A percentile compares a stretch with the other conserved stretches of the same genome.
phyloP scores from a whole-genome alignment of 2,113 vertebrate genomes.

The Oryzias javanicus region DNA sequence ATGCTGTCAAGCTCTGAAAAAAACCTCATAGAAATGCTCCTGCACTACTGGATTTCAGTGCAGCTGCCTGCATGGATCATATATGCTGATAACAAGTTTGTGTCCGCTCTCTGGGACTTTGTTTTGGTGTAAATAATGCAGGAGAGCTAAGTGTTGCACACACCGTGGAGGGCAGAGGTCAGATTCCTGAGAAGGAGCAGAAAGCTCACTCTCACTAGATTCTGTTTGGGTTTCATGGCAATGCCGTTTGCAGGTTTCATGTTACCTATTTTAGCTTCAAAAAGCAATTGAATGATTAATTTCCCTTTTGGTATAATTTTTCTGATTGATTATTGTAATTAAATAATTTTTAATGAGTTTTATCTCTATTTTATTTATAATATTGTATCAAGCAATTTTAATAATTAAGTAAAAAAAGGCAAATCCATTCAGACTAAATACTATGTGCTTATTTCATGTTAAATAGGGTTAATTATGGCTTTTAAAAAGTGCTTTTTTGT shows the following conservation, averaged over 20 bases:
- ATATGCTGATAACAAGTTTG: background rate
- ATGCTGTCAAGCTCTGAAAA: slow-evolving; percentile 16
- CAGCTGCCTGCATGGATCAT: slow-evolving; percentile 30
- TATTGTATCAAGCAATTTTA: too few species aligned
- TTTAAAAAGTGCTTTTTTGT: slow-evolving; percentile 33
- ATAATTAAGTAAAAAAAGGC: too few species aligned
- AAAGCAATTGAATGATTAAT: too few species aligned
- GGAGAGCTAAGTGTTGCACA: too few species aligned
- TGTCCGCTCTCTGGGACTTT: slow-evolving; percentile 12
- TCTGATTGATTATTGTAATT: too few species aligned
- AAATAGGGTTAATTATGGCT: slow-evolving; percentile 22
- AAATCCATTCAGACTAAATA: too few species aligned
- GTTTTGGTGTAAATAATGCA: slow-evolving; percentile 11
- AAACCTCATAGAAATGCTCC: background rate
- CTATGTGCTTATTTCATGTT: slow-evolving; percentile 2
- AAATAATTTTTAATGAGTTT: too few species aligned
- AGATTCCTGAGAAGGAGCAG: background rate
- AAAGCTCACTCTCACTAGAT: background rate
- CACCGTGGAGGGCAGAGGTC: slow-evolving; percentile 7
- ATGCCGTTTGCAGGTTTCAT: background rate
- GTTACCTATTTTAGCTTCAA: background rate
- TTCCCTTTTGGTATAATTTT: too few species aligned
- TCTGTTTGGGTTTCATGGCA: background rate
- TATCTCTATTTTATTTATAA: too few species aligned
- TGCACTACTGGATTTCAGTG: slow-evolving; percentile 1